Evolutionary conservation across 2,888 invertebrate species (phyloP).

Genomic region (Tachina grossa): DNA sequence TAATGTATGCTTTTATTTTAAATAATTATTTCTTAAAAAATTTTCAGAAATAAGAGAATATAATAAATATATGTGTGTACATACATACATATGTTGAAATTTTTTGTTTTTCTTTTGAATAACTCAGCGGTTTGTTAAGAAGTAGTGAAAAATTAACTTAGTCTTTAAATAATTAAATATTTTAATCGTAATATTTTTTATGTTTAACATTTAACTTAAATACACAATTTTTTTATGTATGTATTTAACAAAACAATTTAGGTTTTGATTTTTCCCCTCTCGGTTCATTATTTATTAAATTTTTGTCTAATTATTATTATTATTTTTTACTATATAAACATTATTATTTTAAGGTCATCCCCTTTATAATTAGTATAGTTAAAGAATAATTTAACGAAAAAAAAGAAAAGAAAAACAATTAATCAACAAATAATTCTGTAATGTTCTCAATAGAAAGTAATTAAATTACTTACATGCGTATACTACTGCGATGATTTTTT

Average conservation of each 20-base stretch:
- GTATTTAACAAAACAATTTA: conserved; percentile 58
- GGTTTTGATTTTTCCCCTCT: conserved; percentile 25
- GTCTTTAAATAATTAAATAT: conserved; percentile 34
- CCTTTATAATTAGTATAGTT: conserved; percentile 52
- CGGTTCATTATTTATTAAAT: conserved; percentile 68
- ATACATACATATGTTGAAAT: background rate
- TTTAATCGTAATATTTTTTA: conserved; percentile 29
- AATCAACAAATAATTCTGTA: conserved; percentile 57
- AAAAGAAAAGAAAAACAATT: conserved; percentile 4
- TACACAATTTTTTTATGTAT: conserved; percentile 29
- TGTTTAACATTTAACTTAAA: conserved; percentile 41
- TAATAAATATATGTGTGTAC: too few species aligned
- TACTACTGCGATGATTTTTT: conserved; percentile 58
- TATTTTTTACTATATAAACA: conserved; percentile 54
- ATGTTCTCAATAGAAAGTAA: conserved; percentile 73
- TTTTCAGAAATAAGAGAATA: background rate
- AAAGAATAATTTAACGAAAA: conserved; percentile 1
- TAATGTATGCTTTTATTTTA: background rate
- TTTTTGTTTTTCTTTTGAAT: conserved; percentile 16
- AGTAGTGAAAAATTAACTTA: conserved; percentile 34
- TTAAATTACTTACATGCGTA: conserved; percentile 70
- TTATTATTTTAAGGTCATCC: conserved; percentile 43
- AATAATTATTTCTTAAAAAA: background rate
- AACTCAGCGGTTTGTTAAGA: conserved; percentile 48
- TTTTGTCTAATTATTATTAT: conserved; percentile 63